Base-by-base conservation (phyloP, 2,797 vertebrate species). In the Syngnathus rostellatus region DNA sequence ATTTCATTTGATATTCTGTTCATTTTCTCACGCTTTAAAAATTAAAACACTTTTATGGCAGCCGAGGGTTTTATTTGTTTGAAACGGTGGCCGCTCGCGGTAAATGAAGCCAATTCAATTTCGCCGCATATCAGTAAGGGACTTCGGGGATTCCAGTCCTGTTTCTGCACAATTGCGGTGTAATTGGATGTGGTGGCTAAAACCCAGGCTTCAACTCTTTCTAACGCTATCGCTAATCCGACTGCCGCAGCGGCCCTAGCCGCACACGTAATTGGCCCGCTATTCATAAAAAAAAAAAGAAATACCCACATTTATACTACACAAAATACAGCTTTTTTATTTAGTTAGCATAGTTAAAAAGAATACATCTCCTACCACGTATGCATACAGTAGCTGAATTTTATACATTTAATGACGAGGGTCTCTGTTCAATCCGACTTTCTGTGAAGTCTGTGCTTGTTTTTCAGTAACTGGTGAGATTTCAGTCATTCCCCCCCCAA, bases 121-220 rank as follows among this genome's bases (percentile, higher is more conserved):
- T 67, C 64, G 62, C 37, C 67, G 62, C 66, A 72, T 84, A 81
- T 81, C 83, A 77, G 75, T 69, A 64, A 80, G 72, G 74, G 81
- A 81, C 76, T 80, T 80, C 69, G 72, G 70, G 70, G 81, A 77
- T 78, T 77, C 46, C 62, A 68, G 63, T 25, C 62, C 65, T 43
- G 68, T 77, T 75, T 66, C 61, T 79, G 64, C 57, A 65, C 72
- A 70, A 39, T 64, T 66, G 60, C 63, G 37, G 54, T 10, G 9
- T 57, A 73, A 25, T 69, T 65, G 53, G 69, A 63, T 70, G 38
- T 6, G 48, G 38, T 6, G 48, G 68, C 38, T 38, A 59, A 79
- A 40, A 72, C 54, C 31, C 64, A 48, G 39, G 62, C 48, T 48
- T 65, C 66, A 62, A 63, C 60, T 50, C 23, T 62, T 62, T 41